These are phyloP conservation scores for Hybos culiciformis DNA, from an alignment of 2,888 invertebrate genomes.

Conservation along the genomic window DNA sequence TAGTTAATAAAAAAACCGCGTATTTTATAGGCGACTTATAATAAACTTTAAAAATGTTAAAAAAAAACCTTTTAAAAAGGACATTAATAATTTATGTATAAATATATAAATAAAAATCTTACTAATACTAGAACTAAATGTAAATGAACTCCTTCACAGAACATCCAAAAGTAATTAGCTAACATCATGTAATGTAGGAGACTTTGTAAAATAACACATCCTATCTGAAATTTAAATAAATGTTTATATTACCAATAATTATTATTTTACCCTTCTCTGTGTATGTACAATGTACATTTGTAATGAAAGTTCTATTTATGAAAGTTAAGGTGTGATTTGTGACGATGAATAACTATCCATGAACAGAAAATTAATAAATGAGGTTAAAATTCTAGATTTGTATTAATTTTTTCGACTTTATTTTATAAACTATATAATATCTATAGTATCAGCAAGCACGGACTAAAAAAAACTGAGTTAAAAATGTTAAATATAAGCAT, in stretches of 20 bases:
- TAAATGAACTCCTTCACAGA: slow-evolving; percentile 63
- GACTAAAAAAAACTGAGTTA: too few relatives aligned
- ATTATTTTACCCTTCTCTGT: slow-evolving; percentile 1
- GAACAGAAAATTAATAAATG: background rate
- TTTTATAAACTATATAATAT: too few relatives aligned
- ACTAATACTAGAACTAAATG: slow-evolving; percentile 62
- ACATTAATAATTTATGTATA: background rate
- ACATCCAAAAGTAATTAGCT: slow-evolving; percentile 75
- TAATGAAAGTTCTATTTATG: too few relatives aligned
- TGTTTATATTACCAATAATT: background rate
- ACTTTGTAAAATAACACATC: slow-evolving; percentile 58
- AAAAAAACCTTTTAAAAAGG: background rate
- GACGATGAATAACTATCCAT: too few relatives aligned
- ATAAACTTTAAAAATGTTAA: too few relatives aligned
- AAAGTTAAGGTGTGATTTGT: too few relatives aligned
- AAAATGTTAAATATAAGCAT: too few relatives aligned
- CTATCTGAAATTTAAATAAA: slow-evolving; percentile 37
- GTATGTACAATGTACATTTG: background rate
- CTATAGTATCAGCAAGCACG: too few relatives aligned
- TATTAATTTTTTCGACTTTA: background rate
- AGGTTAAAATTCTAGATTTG: background rate
- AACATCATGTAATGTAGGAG: slow-evolving; percentile 58
- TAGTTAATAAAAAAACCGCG: too few relatives aligned
- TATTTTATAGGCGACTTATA: too few relatives aligned
- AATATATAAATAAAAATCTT: slow-evolving; percentile 20